Evolutionary conservation across 2,888 invertebrate species (phyloP).

Genomic region (Microdon myrmicae): DNA sequence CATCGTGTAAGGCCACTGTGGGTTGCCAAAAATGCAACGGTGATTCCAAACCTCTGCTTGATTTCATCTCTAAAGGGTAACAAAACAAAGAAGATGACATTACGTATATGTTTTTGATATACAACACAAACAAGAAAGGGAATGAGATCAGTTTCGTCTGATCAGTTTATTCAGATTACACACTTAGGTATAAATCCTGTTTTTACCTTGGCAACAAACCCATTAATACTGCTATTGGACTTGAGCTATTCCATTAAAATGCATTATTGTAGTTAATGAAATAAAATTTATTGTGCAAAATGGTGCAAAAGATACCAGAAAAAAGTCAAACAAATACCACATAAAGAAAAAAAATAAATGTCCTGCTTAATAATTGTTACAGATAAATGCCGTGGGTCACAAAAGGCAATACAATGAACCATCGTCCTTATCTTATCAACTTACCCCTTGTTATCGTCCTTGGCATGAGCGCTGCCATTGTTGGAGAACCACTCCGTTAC

Average conservation of each 20-base stretch:
- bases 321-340: background rate
- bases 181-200: constrained; percentile 10
- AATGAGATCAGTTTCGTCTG: constrained; percentile 10
- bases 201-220: constrained; percentile 92
- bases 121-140: background rate
- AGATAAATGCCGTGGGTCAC: constrained; percentile 7
- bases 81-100: constrained; percentile 3
- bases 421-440: constrained; percentile 54
- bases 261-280: background rate
- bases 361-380: constrained; percentile 3
- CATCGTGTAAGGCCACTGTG: constrained; percentile 90
- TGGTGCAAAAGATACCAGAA: background rate
- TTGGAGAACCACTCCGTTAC: constrained; percentile 88
- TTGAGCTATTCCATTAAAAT: constrained; percentile 71
- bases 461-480: constrained; percentile 77
- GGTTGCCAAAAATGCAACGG: constrained; percentile 87
- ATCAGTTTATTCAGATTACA: no score
- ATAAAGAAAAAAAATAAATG: constrained; percentile 15
- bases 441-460: constrained; percentile 77
- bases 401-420: constrained; percentile 14
- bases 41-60: constrained; percentile 84
- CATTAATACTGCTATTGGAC: constrained; percentile 93
- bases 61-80: constrained; percentile 76
- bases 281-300: background rate
- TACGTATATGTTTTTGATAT: constrained; percentile 1